Evolutionary conservation across 2,797 vertebrate species (phyloP).

Genomic region (Pseudopleuronectes americanus): DNA sequence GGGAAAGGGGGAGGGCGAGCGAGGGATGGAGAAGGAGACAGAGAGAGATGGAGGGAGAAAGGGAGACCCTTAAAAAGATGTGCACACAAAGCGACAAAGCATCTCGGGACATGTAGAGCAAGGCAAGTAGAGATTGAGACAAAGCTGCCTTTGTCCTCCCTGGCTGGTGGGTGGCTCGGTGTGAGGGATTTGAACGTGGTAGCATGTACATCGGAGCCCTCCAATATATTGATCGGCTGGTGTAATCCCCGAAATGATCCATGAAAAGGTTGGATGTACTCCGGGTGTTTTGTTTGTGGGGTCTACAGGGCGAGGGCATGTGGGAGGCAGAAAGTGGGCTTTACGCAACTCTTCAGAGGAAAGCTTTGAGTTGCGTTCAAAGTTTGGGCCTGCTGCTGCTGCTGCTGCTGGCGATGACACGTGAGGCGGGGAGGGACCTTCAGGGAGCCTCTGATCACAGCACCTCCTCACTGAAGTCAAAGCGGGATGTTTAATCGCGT

Average conservation of each 20-base stretch:
- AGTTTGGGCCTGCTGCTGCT: conserved; percentile 40
- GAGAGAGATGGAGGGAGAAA: conserved; percentile 64
- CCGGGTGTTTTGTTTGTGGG: conserved; percentile 51
- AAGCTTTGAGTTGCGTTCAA: conserved; percentile 50
- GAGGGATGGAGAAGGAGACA: conserved; percentile 47
- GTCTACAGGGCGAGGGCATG: conserved; percentile 52
- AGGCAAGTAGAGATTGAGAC: conserved; percentile 77
- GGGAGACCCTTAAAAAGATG: conserved; percentile 76
- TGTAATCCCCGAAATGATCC: conserved; percentile 70
- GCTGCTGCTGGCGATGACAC: conserved; percentile 15
- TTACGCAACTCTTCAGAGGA: conserved; percentile 50
- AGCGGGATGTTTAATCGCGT: conserved; percentile 73
- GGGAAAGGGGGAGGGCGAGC: conserved; percentile 68
- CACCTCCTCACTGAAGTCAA: conserved; percentile 66
- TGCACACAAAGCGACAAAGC: conserved; percentile 80
- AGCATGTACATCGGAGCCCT: conserved; percentile 64
- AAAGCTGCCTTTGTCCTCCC: conserved; percentile 77
- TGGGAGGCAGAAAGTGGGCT: conserved; percentile 62
- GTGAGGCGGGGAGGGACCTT: conserved; percentile 45
- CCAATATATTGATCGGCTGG: conserved; percentile 77
- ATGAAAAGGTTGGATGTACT: conserved; percentile 55
- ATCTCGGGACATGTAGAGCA: conserved; percentile 80
- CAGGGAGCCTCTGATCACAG: conserved; percentile 64
- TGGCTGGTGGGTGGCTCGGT: conserved; percentile 76
- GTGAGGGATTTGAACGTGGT: conserved; percentile 68